Conservation (phyloP, 2,888 invertebrate species). For the Oligia latruncula region DNA sequence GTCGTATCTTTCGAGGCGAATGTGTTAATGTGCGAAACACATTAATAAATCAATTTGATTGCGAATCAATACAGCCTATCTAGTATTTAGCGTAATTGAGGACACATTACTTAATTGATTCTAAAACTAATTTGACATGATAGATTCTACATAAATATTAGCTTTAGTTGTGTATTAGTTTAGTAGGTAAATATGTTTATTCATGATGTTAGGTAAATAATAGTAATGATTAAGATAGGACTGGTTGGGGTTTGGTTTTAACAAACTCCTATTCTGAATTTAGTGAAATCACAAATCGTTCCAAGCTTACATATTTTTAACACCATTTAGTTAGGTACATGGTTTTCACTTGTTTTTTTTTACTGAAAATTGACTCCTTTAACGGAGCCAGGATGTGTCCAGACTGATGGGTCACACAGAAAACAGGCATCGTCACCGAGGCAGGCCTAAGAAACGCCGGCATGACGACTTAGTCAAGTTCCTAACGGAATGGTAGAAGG, state of each 20-base stretch:
- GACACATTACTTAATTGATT: conserved; percentile 46
- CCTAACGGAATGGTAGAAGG: neutral
- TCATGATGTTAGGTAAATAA: conserved; percentile 7
- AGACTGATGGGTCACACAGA: neutral
- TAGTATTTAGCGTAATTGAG: conserved; percentile 45
- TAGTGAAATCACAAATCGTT: neutral
- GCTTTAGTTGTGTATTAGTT: conserved; percentile 18
- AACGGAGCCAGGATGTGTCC: neutral
- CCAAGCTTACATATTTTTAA: neutral
- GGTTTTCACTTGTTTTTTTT: neutral
- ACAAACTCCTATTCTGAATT: neutral
- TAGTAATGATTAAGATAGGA: neutral
- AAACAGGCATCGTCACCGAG: neutral
- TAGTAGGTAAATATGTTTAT: conserved; percentile 20
- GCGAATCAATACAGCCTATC: conserved; percentile 50
- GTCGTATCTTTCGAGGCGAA: neutral
- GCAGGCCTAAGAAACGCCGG: neutral
- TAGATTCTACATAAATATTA: conserved; percentile 22
- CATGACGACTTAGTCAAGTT: neutral
- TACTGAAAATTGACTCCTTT: accelerated
- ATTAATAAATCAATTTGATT: conserved; percentile 50
- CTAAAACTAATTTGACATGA: conserved; percentile 55
- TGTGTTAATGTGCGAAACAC: conserved; percentile 21
- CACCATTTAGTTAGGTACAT: neutral
- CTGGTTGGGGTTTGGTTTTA: neutral